phyloP scores from a whole-genome alignment of 1,140 invertebrate species.

The Centruroides sculpturatus region DNA sequence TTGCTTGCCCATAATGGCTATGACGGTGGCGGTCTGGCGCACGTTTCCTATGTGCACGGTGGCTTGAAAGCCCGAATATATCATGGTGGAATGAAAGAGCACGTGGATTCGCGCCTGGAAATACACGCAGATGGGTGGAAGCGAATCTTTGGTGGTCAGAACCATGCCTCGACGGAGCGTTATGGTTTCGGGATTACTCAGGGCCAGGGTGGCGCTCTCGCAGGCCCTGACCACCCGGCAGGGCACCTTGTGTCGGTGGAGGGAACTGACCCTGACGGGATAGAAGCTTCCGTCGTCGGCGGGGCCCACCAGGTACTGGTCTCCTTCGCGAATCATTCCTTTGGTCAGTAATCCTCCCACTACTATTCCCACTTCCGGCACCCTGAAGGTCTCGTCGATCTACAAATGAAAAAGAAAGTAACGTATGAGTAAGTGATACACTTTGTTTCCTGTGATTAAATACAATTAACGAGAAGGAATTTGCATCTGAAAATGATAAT shows the following conservation, averaged over 20 bases:
- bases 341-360: constrained; percentile 67
- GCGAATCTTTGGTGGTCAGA: constrained; percentile 8
- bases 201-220: constrained; percentile 77
- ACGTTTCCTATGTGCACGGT: constrained; percentile 91
- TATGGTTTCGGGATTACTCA: constrained; percentile 38
- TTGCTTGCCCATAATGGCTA: constrained; percentile 45
- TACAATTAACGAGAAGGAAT: too few species aligned
- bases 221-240: constrained; percentile 73
- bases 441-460: too few species aligned
- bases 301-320: constrained; percentile 59
- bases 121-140: constrained; percentile 12
- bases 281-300: constrained; percentile 66
- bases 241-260: constrained; percentile 80
- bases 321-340: constrained; percentile 72
- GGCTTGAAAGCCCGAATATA: constrained; percentile 78
- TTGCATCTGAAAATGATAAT: too few species aligned
- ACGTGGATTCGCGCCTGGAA: constrained; percentile 65
- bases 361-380: constrained; percentile 54
- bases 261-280: constrained; percentile 58
- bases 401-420: constrained; percentile 32
- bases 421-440: too few species aligned
- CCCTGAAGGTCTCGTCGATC: constrained; percentile 78
- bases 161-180: constrained; percentile 65
- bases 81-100: constrained; percentile 65
- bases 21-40: constrained; percentile 71